These are phyloP conservation scores for Sander lucioperca DNA, from an alignment of 2,113 vertebrate species.

Conservation along the genomic window DNA sequence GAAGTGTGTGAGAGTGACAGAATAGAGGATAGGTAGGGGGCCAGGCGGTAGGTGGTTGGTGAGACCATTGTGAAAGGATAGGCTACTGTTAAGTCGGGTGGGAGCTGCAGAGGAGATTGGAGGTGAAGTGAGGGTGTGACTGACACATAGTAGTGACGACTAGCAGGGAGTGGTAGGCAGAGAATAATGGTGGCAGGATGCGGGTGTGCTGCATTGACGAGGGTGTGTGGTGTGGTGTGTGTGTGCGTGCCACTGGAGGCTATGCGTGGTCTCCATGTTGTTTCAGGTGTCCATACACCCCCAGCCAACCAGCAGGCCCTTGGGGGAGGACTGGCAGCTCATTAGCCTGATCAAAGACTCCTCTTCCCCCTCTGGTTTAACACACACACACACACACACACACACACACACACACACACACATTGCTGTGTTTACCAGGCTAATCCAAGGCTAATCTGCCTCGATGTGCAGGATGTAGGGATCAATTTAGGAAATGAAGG, in stretches of 20 bases:
- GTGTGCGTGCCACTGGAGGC: conserved; percentile 55
- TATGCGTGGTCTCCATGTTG: conserved; percentile 66
- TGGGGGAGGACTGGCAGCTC: conserved; percentile 78
- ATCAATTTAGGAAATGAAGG: conserved; percentile 79
- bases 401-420: conserved; percentile 36
- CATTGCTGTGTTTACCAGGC: conserved; percentile 72
- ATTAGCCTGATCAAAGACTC: conserved; percentile 82
- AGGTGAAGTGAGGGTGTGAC: conserved; percentile 71
- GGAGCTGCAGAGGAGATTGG: conserved; percentile 59
- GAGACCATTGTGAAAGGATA: conserved; percentile 57
- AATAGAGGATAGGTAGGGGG: conserved; percentile 56
- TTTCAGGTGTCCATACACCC: conserved; percentile 79
- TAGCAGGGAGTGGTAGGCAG: conserved; percentile 68
- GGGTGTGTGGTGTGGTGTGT: conserved; percentile 19
- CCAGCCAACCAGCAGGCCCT: conserved; percentile 69
- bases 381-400: conserved; percentile 42
- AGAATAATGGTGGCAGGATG: conserved; percentile 77
- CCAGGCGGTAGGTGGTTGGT: conserved; percentile 50
- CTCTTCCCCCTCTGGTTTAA: conserved; percentile 63
- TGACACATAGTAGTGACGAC: conserved; percentile 76
- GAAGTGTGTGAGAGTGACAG: conserved; percentile 37
- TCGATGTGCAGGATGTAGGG: conserved; percentile 73
- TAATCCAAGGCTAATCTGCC: conserved; percentile 72
- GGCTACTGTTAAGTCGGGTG: conserved; percentile 69
- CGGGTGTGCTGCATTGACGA: conserved; percentile 63